phyloP scores from a whole-genome alignment of 1,140 invertebrate genomes.

The Forficula auricularia region DNA sequence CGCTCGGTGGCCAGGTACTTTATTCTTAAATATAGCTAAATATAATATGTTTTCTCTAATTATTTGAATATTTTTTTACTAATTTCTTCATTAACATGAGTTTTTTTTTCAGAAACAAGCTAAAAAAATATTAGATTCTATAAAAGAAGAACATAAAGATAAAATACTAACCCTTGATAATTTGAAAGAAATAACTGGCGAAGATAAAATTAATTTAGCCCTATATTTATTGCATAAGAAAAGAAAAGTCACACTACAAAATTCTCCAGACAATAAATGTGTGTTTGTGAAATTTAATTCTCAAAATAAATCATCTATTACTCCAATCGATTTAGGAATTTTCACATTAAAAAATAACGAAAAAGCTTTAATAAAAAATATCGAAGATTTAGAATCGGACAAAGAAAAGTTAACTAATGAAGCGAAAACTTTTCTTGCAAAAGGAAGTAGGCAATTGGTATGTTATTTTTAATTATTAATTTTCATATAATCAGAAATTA shows the following conservation, averaged over 20 bases:
- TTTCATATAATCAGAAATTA: background rate
- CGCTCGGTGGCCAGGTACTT: too few relatives aligned
- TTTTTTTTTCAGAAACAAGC: slow-evolving; percentile 13
- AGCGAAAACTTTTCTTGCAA: slow-evolving; percentile 22
- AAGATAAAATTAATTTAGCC: slow-evolving; percentile 19
- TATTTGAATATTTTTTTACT: too few relatives aligned
- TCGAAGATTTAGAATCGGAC: slow-evolving; percentile 25
- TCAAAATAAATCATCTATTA: too few relatives aligned
- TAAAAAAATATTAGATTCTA: slow-evolving; percentile 19
- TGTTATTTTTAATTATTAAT: background rate
- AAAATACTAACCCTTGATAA: slow-evolving; percentile 15
- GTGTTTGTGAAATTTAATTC: slow-evolving; percentile 23
- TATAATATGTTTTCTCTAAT: too few relatives aligned
- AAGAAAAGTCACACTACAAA: slow-evolving; percentile 17
- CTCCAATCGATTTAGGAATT: slow-evolving; percentile 20
- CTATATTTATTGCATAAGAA: slow-evolving; percentile 21
- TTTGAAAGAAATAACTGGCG: background rate
- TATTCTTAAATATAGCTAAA: too few relatives aligned
- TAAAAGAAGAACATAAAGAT: slow-evolving; percentile 16
- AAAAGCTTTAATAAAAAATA: slow-evolving; percentile 22
- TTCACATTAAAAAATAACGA: slow-evolving; percentile 25
- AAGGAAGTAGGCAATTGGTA: slow-evolving; percentile 26
- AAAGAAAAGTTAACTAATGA: slow-evolving; percentile 21
- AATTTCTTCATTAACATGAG: too few relatives aligned
- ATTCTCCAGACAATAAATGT: slow-evolving; percentile 12